Base-by-base conservation (phyloP, 2,888 invertebrate genomes). In the Cryptophagus acutangulus region DNA sequence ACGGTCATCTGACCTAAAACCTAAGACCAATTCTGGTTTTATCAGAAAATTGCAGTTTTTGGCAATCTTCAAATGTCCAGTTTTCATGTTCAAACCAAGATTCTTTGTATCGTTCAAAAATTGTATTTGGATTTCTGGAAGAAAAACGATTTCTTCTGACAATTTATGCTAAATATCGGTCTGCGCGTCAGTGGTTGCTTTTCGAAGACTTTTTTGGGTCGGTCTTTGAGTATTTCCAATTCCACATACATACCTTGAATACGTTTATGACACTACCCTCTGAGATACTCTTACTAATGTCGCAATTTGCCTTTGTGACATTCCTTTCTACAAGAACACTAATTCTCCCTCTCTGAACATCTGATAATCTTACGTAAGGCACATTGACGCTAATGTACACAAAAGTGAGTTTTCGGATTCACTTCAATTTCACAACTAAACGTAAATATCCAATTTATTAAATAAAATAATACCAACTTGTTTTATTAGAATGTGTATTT, bases 61-160 rank as follows among this genome's bases (percentile, higher is more conserved):
- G 36, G 29, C 40, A 43, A 18, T 46, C 20, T 40, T 41, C 62
- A 35, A 35, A 37, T 17, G 40, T 36, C 36, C 40, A 37, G 38
- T 36, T 45, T 41, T 38, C 29, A 31, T 38, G 2, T 13, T 33
- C 33, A 8, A 38, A 17, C 24, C 35, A 34, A 28, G 35, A 34
- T 37, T 37, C 37, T 44, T 25, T 20, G 10, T 35, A 26, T 9
- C 39, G 34, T 40, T 10, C 28, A 34, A 31, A 40, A 41, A 36
- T 36, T 43, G 43, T 13, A 14, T 29, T 36, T 35, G 34, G 13
- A 40, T 35, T 40, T 41, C 40, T 12, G 43, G 36, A 36, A 40
- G 36, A 35, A 36, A 43, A 17, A 31, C 25, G 18, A 44, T 44
- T 33, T 44, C 33, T 41, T 40, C 37, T 44, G 13, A 37, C 44